Conservation (phyloP, 2,797 vertebrate species). For the Manis crassicaudata region DNA sequence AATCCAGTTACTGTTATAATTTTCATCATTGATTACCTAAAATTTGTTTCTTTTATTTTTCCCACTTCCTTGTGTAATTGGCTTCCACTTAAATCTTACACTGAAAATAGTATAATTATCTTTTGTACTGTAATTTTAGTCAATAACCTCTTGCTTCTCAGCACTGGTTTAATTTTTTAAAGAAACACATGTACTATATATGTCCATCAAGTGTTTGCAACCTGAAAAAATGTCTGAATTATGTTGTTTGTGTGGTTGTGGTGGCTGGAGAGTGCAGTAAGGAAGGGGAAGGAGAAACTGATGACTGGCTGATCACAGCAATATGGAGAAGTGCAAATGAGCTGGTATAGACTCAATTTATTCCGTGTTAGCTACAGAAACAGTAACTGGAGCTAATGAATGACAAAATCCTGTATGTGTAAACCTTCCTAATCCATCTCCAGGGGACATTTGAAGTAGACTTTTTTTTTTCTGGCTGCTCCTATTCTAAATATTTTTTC, state of each 20-base stretch:
- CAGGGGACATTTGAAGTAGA: not conserved
- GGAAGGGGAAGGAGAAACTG: not conserved
- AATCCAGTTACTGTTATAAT: not conserved
- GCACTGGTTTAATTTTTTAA: constrained; percentile 16
- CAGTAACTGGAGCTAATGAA: not conserved
- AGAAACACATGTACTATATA: not conserved
- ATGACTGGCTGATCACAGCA: not conserved
- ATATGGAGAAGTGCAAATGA: not conserved
- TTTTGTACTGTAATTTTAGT: not conserved
- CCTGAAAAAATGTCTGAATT: not conserved
- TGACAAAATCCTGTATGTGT: not conserved
- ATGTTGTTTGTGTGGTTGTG: not conserved
- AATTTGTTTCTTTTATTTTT: constrained; percentile 2
- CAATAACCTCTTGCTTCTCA: not conserved
- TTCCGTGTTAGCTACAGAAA: not conserved
- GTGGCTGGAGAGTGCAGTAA: not conserved
- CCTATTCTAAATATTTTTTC: constrained; percentile 35
- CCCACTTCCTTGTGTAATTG: not conserved
- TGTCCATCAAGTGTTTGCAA: not conserved
- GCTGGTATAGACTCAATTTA: not conserved
- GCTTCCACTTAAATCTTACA: not conserved
- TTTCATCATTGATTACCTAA: not conserved
- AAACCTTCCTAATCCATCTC: constrained; percentile 34
- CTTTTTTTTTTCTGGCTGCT: not conserved
- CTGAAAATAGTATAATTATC: not conserved